Conservation (phyloP, 2,113 vertebrate genomes). For the Percopsis transmontana region DNA sequence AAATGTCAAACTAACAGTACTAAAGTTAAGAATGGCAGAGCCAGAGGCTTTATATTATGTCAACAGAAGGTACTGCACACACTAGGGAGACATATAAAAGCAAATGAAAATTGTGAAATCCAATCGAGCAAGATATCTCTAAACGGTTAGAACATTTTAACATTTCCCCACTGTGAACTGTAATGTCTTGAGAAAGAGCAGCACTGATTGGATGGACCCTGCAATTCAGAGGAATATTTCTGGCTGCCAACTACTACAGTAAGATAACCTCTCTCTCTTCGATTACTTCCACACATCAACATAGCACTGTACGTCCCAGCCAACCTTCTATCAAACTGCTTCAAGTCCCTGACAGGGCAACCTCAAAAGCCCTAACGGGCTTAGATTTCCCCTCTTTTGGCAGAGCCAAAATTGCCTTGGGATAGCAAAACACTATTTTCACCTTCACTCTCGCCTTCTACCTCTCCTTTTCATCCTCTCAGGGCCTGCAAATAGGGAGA, state of each 20-base stretch:
- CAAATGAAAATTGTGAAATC: no score
- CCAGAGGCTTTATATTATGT: not conserved
- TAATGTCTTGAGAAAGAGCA: not conserved
- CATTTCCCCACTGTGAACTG: not conserved
- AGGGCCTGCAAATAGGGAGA: slow-evolving; percentile 50
- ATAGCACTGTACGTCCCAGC: slow-evolving; percentile 13
- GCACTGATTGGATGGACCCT: not conserved
- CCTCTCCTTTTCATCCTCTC: slow-evolving; percentile 16
- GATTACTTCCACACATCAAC: slow-evolving; percentile 15
- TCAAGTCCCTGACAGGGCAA: slow-evolving; percentile 37
- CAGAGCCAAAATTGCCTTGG: slow-evolving; percentile 46
- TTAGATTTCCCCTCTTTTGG: slow-evolving; percentile 37
- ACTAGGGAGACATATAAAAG: not conserved
- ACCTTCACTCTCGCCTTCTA: slow-evolving; percentile 17
- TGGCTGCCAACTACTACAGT: not conserved
- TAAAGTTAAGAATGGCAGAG: not conserved
- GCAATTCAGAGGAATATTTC: not conserved
- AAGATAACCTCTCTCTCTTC: not conserved
- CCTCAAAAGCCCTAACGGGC: slow-evolving; percentile 35
- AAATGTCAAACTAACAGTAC: not conserved
- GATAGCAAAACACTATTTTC: slow-evolving; percentile 46
- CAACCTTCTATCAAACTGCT: slow-evolving; percentile 30
- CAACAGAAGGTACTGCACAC: not conserved
- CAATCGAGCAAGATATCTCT: not conserved
- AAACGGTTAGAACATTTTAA: not conserved